Evolutionary conservation across 2,888 invertebrate genomes (phyloP).

Genomic region (Girardia tigrina): DNA sequence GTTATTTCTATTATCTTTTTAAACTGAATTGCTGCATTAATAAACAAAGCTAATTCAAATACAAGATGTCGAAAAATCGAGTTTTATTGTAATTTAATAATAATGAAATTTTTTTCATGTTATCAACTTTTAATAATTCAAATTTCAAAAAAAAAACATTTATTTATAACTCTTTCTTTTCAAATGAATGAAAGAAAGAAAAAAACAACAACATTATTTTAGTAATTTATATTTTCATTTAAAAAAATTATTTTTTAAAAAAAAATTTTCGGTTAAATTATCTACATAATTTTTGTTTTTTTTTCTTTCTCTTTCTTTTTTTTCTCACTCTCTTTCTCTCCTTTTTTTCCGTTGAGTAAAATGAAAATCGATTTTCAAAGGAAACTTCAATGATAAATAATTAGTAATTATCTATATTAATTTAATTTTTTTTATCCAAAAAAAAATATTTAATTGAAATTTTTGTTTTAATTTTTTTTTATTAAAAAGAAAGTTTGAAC

Average conservation of each 20-base stretch:
- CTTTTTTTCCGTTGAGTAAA: background rate
- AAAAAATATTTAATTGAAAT: too few species aligned
- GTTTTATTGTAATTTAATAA: background rate
- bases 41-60: background rate
- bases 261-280: too few species aligned
- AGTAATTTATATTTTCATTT: background rate
- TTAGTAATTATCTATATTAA: background rate
- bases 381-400: slow-evolving; percentile 15
- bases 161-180: background rate
- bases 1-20: slow-evolving; percentile 23
- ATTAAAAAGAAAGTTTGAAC: too few species aligned
- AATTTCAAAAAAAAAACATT: too few species aligned
- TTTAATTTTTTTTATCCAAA: too few species aligned
- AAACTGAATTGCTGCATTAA: slow-evolving; percentile 15
- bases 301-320: too few species aligned
- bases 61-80: background rate
- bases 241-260: too few species aligned
- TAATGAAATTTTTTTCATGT: background rate
- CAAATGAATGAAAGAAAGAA: background rate
- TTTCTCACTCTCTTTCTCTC: background rate
- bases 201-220: background rate
- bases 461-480: too few species aligned
- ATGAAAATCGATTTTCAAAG: background rate
- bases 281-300: too few species aligned
- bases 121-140: background rate